Base-by-base conservation (phyloP, 2,888 invertebrate genomes). In the Epinotia ramella region DNA sequence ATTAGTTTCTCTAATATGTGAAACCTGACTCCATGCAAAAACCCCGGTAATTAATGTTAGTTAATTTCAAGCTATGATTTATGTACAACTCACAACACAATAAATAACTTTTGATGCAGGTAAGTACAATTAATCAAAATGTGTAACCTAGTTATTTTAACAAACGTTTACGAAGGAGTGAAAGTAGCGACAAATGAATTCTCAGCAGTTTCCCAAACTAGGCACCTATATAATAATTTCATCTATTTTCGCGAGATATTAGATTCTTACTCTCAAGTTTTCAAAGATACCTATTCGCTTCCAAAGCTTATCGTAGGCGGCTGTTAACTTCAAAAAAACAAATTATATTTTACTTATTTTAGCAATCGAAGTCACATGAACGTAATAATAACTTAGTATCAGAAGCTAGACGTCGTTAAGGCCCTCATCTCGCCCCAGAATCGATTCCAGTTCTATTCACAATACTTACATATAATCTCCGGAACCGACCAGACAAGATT, bases 401-500 rank as follows among this genome's bases (percentile, higher is more conserved):
- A 76, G 64, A 80, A 76, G 78, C 70, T 72, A 77, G 79, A 78
- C 78, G 77, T 77, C 80, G 80, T 81, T 80, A 81, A 84, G 84
- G 85, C 82, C 79, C 83, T 84, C 82, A 79, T 84, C 85, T 86
- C 86, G 85, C 87, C 81, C 79, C 80, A 82, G 77, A 80, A 88
- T 91, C 91, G 90, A 91, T 91, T 82, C 81, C 79, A 81, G 65
- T 12, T 13, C 16, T 53, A 53, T 53, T 53, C n/a, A 53, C n/a
- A 53, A n/a, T 6, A 46, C 13, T 46, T 46, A 13, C 46, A 49
- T 16, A 13, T 49, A 16, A 49, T 49, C 49, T 13, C 49, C 16
- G 16, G 5, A 16, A n/a, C 1, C 53, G 53, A 53, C 53, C 53
- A n/a, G n/a, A 7, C 7, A 53, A n/a, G 6, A 7, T n/a, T 53